Evolutionary conservation across 2,797 vertebrate genomes (phyloP), one percentile per base, ranked within the genome.

Genomic region (Spheniscus humboldti): DNA sequence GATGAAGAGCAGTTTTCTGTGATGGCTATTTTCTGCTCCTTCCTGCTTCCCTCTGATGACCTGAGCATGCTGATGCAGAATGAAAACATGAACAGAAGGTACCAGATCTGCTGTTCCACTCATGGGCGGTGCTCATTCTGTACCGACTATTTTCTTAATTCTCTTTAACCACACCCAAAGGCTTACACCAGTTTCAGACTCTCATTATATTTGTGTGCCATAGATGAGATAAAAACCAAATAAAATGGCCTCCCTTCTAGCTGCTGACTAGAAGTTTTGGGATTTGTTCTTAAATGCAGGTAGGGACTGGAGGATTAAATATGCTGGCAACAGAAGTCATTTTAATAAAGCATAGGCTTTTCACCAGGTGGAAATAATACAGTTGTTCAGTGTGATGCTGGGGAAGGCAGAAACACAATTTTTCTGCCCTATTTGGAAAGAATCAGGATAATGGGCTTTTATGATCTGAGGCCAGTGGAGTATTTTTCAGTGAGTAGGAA

Each of bases 51-150:
- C 27, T 78, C 11, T 69, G 27, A 35, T 89, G 25, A 47, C 55
- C 33, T 43, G 18, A 77, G 52, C 37, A 10, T 57, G 30, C 33
- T 62, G 19, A 60, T 13, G 23, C 7, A 22, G 48, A 74, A 56
- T 27, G 30, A 89, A 37, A 50, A 23, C 10, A 2, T 1, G 9
- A 47, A 35, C 13, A 77, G 73, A 79, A 95, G 53, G 30, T 71
- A 37, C 31, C 2, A 31, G 23, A 37, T 88, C n/a, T 64, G 64
- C 47, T 68, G 13, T 76, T 74, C 10, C 8, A 7, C 10, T 71
- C 25, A 13, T 0, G 0, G 67, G 11, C 1, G 1, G 2, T 71
- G 93, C 27, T 82, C 17, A 11, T 66, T 72, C 45, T 66, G 4
- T 16, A 11, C 18, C 1, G 3, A 27, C 19, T 86, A 13, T 74